phyloP scores from a whole-genome alignment of 2,888 invertebrate genomes.

The Mythimna albipuncta region DNA sequence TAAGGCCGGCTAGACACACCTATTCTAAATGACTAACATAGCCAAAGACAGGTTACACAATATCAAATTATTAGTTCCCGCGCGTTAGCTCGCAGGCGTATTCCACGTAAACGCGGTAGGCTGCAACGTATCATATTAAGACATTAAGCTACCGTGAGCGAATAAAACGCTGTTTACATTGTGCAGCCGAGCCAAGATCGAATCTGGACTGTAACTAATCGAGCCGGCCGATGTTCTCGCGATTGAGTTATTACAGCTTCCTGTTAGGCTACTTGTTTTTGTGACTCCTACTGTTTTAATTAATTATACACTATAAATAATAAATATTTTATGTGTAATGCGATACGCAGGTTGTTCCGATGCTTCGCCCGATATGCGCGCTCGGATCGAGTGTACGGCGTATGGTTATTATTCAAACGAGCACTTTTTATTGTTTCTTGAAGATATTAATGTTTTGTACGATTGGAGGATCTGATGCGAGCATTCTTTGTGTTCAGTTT shows the following conservation, averaged over 20 bases:
- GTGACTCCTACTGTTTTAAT: conserved; percentile 89
- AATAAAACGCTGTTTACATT: conserved; percentile 78
- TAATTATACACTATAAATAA: conserved; percentile 90
- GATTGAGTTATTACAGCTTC: conserved; percentile 91
- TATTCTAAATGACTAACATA: conserved; percentile 20
- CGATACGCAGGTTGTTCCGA: conserved; percentile 86
- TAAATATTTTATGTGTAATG: conserved; percentile 90
- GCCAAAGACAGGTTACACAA: conserved; percentile 45
- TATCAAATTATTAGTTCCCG: conserved; percentile 53
- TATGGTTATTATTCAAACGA: conserved; percentile 84
- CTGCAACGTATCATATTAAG: conserved; percentile 83
- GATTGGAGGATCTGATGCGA: conserved; percentile 71
- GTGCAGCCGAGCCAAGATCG: conserved; percentile 81
- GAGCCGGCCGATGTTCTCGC: conserved; percentile 82
- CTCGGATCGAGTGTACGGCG: conserved; percentile 74
- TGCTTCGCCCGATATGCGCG: conserved; percentile 81
- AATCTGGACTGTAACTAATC: conserved; percentile 90
- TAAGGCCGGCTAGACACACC: neutral
- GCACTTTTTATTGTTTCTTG: conserved; percentile 84
- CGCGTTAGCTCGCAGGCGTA: conserved; percentile 55
- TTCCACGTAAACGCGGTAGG: conserved; percentile 80
- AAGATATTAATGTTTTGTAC: conserved; percentile 78
- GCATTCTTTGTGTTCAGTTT: conserved; percentile 56
- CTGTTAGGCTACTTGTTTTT: conserved; percentile 90
- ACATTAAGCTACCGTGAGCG: conserved; percentile 80